Percentiles rank a stretch among this genome's conserved stretches.
Evolutionary conservation across 2,888 invertebrate genomes (phyloP).

Genomic region (Drosophila subquinaria): DNA sequence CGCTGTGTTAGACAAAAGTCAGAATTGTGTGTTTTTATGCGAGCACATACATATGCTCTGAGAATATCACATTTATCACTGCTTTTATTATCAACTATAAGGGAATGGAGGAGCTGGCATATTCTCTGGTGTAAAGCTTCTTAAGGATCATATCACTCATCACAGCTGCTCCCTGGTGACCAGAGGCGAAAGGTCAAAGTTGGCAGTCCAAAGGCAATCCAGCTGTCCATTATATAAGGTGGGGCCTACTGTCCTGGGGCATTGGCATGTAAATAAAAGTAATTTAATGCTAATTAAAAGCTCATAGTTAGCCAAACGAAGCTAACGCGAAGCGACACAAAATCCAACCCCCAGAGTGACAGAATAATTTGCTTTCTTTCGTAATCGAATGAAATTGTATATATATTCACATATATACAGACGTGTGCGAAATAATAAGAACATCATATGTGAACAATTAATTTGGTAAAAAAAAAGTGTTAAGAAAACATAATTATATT

Average conservation of each 20-base stretch:
- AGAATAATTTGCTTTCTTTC: conserved; percentile 1
- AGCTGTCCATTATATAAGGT: conserved; percentile 15
- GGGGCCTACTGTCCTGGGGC: conserved; percentile 31
- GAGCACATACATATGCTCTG: background rate
- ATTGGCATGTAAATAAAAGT: conserved; percentile 72
- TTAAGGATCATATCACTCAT: conserved; percentile 18
- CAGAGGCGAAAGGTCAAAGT: conserved; percentile 6
- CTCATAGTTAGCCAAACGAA: conserved; percentile 33
- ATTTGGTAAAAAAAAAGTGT: too few species aligned
- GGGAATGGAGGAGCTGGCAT: background rate
- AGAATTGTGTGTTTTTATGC: conserved; percentile 1
- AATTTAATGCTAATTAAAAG: conserved; percentile 78
- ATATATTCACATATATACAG: background rate
- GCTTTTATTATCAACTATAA: background rate
- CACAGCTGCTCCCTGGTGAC: background rate
- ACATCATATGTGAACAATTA: too few species aligned
- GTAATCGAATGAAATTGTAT: background rate
- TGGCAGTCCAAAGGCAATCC: conserved; percentile 12
- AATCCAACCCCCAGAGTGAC: background rate
- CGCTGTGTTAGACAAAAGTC: background rate
- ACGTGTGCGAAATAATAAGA: too few species aligned
- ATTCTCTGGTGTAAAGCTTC: conserved; percentile 4
- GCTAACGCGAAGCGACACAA: conserved; percentile 37
- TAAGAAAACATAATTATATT: too few species aligned
- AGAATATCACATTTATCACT: conserved; percentile 1